Base-by-base conservation (phyloP, 2,113 vertebrate genomes). In the Corynorhinus townsendii region DNA sequence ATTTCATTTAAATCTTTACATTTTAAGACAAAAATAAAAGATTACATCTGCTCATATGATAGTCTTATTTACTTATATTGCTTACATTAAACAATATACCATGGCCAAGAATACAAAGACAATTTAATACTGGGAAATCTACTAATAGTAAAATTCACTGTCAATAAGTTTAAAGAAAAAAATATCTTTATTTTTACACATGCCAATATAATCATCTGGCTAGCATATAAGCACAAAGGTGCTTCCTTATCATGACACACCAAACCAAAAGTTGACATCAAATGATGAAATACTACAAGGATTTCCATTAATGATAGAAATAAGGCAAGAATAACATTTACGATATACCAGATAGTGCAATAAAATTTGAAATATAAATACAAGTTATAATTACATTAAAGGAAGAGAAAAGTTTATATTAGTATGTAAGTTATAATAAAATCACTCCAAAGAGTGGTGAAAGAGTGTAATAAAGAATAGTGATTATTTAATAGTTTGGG, bases 91-190 rank as follows among this genome's bases (percentile, higher is more conserved):
- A 86, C 14, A 83, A n/a, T 49, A 82, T 2, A 33, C 24, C 19
- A 52, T 62, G 8, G 10, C 10, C 20, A 73, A 45, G 14, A 91
- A 86, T 43, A 5, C 7, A 45, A 83, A 79, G 19, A 38, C 2
- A 89, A n/a, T 47, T 73, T 77, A 86, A 73, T 82, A 52, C 19
- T 59, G 83, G 26, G 33, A 89, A 83, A 69, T 89, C 30, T 54
- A 66, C 40, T 79, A 89, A 83, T 69, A 86, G 28, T n/a, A 89
- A 89, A 89, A 62, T 83, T 82, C 10, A 86, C n/a, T n/a, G 82
- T 66, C 24, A 86, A 12, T n/a, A 86, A 68, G 43, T 38, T 10
- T n/a, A 79, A 90, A 72, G 28, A 28, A 72, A 81, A 40, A 68
- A n/a, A 59, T 35, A 59, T n/a, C 5, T 64, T 72, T 80, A n/a